Conservation (phyloP, 2,113 vertebrate genomes). For the Silurus glanis region DNA sequence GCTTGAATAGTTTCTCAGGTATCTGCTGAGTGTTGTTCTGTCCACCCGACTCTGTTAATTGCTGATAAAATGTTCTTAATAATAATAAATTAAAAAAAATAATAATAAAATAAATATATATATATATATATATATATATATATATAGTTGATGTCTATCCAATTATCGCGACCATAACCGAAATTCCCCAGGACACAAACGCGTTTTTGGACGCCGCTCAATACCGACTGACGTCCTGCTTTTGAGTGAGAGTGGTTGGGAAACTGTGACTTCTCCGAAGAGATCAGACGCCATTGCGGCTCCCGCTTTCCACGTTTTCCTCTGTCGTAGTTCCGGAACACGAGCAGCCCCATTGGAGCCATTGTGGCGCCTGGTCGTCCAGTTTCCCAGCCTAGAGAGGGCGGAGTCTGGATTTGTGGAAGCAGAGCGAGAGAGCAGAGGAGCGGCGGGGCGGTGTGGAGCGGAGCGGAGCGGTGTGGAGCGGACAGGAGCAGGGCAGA, state of each 20-base stretch:
- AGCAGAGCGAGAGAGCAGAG: conserved; percentile 59
- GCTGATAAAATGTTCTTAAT: background rate
- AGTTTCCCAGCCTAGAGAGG: conserved; percentile 71
- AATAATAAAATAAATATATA: too few relatives aligned
- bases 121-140: too few relatives aligned
- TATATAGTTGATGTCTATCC: conserved; percentile 11
- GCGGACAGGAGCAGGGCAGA: background rate
- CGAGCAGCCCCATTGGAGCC: conserved; percentile 54
- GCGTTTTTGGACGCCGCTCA: background rate
- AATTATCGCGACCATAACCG: background rate
- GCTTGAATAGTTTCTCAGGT: background rate
- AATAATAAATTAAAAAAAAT: background rate
- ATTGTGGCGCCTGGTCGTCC: conserved; percentile 64
- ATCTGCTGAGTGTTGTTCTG: background rate
- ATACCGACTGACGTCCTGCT: background rate
- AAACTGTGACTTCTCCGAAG: conserved; percentile 56
- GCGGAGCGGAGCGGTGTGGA: conserved; percentile 1
- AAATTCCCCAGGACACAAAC: background rate
- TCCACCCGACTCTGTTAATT: background rate
- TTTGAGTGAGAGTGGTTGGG: conserved; percentile 18
- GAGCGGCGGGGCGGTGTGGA: conserved; percentile 47
- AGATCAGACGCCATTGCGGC: conserved; percentile 67
- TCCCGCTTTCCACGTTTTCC: conserved; percentile 50
- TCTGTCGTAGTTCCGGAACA: conserved; percentile 31
- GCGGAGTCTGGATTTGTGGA: conserved; percentile 70